Conservation (phyloP, 2,113 vertebrate species). For the Nipponia nippon region DNA sequence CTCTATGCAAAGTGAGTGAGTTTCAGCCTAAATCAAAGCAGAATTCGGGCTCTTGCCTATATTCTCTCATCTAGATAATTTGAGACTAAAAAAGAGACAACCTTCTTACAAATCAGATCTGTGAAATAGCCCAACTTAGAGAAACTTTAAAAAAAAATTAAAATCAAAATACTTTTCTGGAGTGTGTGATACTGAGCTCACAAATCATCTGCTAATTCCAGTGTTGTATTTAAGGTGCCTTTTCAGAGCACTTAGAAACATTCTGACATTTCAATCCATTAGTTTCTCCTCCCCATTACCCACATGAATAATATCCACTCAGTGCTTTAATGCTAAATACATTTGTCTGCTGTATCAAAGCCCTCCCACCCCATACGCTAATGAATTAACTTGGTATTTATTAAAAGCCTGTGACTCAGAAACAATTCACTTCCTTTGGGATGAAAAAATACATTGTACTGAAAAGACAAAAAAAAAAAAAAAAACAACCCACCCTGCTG, state of each 20-base stretch:
- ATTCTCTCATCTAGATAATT: neutral
- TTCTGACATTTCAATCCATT: neutral
- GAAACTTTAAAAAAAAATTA: neutral
- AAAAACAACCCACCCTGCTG: accelerated
- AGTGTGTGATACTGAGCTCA: neutral
- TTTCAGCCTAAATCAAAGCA: neutral
- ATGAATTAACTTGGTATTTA: conserved; percentile 35
- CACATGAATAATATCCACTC: conserved; percentile 1
- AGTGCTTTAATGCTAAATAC: neutral
- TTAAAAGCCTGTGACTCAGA: conserved; percentile 34
- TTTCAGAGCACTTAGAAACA: neutral
- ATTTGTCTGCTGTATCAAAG: conserved; percentile 11
- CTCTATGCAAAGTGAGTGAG: neutral
- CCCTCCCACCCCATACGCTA: neutral
- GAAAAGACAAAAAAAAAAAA: neutral
- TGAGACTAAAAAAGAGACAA: neutral
- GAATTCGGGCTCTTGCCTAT: neutral
- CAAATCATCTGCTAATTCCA: neutral
- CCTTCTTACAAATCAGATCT: neutral
- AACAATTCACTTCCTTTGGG: neutral
- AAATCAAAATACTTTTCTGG: neutral
- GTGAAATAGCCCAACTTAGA: neutral
- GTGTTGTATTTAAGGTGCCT: neutral
- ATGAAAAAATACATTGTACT: neutral
- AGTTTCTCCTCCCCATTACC: conserved; percentile 1